phyloP scores from a whole-genome alignment of 1,140 invertebrate species.

The Aphaenogaster ashmeadi region DNA sequence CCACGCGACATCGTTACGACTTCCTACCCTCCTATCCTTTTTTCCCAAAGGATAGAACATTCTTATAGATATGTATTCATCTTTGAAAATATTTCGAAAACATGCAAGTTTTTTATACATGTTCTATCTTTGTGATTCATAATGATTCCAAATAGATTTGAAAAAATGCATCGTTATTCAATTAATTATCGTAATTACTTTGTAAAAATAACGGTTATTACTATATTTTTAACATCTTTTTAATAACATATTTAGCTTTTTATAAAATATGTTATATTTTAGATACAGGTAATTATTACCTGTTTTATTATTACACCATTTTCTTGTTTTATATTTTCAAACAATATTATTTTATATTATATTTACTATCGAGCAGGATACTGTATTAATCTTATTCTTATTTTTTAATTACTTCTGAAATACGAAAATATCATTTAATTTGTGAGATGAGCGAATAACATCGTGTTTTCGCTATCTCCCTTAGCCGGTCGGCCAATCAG shows the following conservation, averaged over 20 bases:
- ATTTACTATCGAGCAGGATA: neutral
- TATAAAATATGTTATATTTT: no score
- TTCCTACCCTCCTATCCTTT: slow-evolving; percentile 80
- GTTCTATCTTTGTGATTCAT: neutral
- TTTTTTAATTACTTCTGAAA: neutral
- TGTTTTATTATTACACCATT: neutral
- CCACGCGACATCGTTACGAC: slow-evolving; percentile 80
- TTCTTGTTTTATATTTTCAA: neutral
- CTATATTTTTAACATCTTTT: neutral
- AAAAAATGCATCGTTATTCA: neutral
- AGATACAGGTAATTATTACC: neutral
- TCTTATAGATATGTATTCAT: slow-evolving; percentile 24
- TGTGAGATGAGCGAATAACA: slow-evolving; percentile 34
- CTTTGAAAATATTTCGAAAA: slow-evolving; percentile 17
- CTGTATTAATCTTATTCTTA: neutral
- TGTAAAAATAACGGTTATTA: neutral
- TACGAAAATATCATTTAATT: slow-evolving; percentile 33
- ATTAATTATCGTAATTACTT: neutral
- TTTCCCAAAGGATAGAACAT: slow-evolving; percentile 26
- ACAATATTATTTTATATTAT: neutral
- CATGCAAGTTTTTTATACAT: neutral
- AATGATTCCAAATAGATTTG: no score
- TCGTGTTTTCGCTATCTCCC: slow-evolving; percentile 45
- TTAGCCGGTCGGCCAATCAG: slow-evolving; percentile 25
- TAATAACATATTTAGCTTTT: neutral